Evolutionary conservation across 2,113 vertebrate genomes (phyloP).

Genomic region (Eleginops maclovinus): DNA sequence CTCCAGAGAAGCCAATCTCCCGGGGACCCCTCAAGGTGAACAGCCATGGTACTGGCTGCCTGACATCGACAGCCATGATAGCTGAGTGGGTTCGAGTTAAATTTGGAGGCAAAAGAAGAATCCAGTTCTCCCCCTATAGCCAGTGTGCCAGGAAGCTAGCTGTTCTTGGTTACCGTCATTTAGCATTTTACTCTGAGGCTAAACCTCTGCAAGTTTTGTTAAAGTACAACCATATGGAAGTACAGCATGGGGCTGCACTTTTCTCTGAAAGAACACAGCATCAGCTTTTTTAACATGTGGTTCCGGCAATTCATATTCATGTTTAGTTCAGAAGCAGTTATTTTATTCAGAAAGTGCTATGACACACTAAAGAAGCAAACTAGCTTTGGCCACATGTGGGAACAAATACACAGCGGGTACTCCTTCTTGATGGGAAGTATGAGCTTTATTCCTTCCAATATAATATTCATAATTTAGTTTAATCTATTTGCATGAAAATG

Average conservation of each 20-base stretch:
- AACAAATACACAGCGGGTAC: slow-evolving; percentile 50
- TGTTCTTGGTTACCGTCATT: slow-evolving; percentile 44
- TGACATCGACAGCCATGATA: slow-evolving; percentile 67
- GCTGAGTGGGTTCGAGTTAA: slow-evolving; percentile 70
- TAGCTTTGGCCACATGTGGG: slow-evolving; percentile 31
- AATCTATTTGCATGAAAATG: slow-evolving; percentile 47
- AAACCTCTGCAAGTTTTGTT: slow-evolving; percentile 36
- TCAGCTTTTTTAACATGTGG: slow-evolving; percentile 3
- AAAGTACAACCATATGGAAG: slow-evolving; percentile 8
- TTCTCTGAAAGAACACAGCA: background rate
- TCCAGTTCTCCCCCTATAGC: slow-evolving; percentile 1
- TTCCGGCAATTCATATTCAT: slow-evolving; percentile 27
- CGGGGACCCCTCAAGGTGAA: slow-evolving; percentile 75
- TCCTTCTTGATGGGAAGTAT: slow-evolving; percentile 26
- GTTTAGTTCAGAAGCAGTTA: slow-evolving; percentile 6
- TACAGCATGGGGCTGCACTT: slow-evolving; percentile 19
- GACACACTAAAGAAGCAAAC: slow-evolving; percentile 43
- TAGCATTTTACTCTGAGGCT: slow-evolving; percentile 32
- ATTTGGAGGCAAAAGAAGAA: slow-evolving; percentile 64
- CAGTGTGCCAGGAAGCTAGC: slow-evolving; percentile 35
- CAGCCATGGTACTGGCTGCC: slow-evolving; percentile 45
- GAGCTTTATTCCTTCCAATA: slow-evolving; percentile 32
- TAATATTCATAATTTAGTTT: slow-evolving; percentile 36
- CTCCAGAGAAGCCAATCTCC: slow-evolving; percentile 77
- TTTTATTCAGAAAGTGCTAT: slow-evolving; percentile 27